Percentiles rank a stretch among this genome's conserved stretches.
phyloP scores from a whole-genome alignment of 1,140 invertebrate genomes.

The Eupeodes corollae region DNA sequence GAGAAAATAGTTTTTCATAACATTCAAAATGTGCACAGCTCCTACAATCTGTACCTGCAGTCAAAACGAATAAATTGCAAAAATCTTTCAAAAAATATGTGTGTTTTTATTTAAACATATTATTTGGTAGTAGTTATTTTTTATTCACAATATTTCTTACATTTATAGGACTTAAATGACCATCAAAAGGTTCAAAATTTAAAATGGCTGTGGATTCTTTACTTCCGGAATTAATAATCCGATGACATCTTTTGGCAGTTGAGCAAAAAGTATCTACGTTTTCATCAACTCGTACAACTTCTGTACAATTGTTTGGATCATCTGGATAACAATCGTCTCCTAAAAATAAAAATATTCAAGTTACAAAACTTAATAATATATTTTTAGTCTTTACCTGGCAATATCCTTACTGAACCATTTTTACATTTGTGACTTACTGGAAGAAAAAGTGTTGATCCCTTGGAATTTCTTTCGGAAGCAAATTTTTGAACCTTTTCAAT shows the following conservation, averaged over 20 bases:
- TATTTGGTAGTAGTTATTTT: too few species aligned
- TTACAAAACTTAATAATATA: neutral
- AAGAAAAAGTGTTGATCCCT: slow-evolving; percentile 34
- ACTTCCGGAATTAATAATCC: slow-evolving; percentile 20
- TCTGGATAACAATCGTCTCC: slow-evolving; percentile 32
- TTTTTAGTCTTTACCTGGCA: slow-evolving; percentile 32
- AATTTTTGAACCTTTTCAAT: slow-evolving; percentile 40
- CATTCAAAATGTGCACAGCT: too few species aligned
- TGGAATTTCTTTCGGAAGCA: slow-evolving; percentile 29
- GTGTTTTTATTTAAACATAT: too few species aligned
- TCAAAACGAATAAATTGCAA: too few species aligned
- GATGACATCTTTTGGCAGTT: slow-evolving; percentile 21
- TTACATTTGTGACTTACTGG: slow-evolving; percentile 37
- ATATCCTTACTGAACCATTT: slow-evolving; percentile 27
- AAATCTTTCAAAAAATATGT: too few species aligned
- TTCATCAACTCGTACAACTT: slow-evolving; percentile 14
- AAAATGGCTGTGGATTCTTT: slow-evolving; percentile 13
- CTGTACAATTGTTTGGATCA: slow-evolving; percentile 16
- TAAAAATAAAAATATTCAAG: slow-evolving; percentile 6
- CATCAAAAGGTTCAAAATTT: slow-evolving; percentile 21
- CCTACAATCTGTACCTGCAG: too few species aligned
- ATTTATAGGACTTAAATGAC: slow-evolving; percentile 22
- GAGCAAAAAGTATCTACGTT: slow-evolving; percentile 21
- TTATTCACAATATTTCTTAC: neutral
- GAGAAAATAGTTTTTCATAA: too few species aligned